Evolutionary conservation across 2,888 invertebrate species (phyloP).

Genomic region (Phymatocera aterrima): DNA sequence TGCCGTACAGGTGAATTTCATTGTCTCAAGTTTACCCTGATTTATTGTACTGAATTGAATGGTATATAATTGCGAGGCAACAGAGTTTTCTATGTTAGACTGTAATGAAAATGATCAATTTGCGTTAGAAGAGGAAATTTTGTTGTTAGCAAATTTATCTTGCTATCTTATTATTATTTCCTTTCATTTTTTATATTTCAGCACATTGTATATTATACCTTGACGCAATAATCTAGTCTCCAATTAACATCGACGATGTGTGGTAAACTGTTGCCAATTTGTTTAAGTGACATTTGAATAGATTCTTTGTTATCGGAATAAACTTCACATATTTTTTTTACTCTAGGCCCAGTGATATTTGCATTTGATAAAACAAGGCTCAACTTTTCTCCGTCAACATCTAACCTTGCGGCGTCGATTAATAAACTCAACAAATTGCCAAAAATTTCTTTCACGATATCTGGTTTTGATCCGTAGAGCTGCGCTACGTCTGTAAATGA

Average conservation of each 20-base stretch:
- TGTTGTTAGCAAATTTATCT: slow-evolving; percentile 46
- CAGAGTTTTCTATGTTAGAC: slow-evolving; percentile 60
- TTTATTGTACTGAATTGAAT: slow-evolving; percentile 62
- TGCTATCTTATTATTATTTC: no score
- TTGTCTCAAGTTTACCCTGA: slow-evolving; percentile 71
- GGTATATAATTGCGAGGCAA: slow-evolving; percentile 61
- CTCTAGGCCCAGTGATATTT: slow-evolving; percentile 58
- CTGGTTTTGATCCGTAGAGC: slow-evolving; percentile 61
- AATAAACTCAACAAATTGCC: slow-evolving; percentile 64
- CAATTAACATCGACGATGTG: slow-evolving; percentile 71
- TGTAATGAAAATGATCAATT: slow-evolving; percentile 50
- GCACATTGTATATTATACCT: slow-evolving; percentile 60
- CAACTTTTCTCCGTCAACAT: slow-evolving; percentile 63
- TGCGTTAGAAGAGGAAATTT: not conserved
- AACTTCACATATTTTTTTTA: slow-evolving; percentile 62
- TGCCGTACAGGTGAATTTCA: slow-evolving; percentile 80
- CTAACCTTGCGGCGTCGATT: slow-evolving; percentile 65
- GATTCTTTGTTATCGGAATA: slow-evolving; percentile 61
- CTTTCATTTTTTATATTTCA: slow-evolving; percentile 5
- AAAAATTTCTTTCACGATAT: slow-evolving; percentile 63
- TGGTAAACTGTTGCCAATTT: slow-evolving; percentile 65
- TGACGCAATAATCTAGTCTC: slow-evolving; percentile 71
- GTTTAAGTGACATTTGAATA: slow-evolving; percentile 63
- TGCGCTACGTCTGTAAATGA: slow-evolving; percentile 59
- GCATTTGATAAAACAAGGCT: slow-evolving; percentile 57